Evolutionary conservation across 2,797 vertebrate genomes (phyloP).

Genomic region (Megalops cyprinoides): DNA sequence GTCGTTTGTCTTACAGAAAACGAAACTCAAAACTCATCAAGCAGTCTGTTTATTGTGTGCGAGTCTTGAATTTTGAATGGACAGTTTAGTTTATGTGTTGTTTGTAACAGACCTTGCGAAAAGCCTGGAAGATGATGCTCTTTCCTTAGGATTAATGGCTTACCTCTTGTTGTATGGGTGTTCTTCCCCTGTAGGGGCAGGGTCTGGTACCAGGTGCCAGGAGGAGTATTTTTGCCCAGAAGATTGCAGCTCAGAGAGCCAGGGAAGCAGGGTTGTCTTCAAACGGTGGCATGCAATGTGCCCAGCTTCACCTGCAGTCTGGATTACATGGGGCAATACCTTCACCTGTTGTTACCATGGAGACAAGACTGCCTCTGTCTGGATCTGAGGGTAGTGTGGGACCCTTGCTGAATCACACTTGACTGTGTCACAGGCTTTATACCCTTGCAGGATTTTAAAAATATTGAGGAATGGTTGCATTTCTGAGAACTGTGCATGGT

Average conservation of each 20-base stretch:
- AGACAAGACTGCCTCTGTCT: constrained; percentile 49
- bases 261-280: constrained; percentile 56
- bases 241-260: constrained; percentile 84
- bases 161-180: no score
- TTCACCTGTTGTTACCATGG: constrained; percentile 48
- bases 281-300: constrained; percentile 32
- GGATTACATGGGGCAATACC: constrained; percentile 43
- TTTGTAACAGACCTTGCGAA: no score
- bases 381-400: constrained; percentile 47
- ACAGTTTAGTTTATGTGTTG: no score
- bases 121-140: no score
- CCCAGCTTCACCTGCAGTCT: constrained; percentile 20
- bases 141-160: no score
- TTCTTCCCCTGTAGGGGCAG: constrained; percentile 41
- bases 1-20: no score
- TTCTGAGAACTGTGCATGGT: no score
- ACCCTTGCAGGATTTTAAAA: background rate
- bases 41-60: no score
- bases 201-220: constrained; percentile 62
- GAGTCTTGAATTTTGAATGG: no score
- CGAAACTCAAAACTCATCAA: no score
- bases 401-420: background rate
- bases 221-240: constrained; percentile 93
- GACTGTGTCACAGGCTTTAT: background rate
- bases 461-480: no score